A percentile compares a stretch with the other conserved stretches of the same genome.
Conservation (phyloP, 2,888 invertebrate genomes). For the Limnephilus lunatus region DNA sequence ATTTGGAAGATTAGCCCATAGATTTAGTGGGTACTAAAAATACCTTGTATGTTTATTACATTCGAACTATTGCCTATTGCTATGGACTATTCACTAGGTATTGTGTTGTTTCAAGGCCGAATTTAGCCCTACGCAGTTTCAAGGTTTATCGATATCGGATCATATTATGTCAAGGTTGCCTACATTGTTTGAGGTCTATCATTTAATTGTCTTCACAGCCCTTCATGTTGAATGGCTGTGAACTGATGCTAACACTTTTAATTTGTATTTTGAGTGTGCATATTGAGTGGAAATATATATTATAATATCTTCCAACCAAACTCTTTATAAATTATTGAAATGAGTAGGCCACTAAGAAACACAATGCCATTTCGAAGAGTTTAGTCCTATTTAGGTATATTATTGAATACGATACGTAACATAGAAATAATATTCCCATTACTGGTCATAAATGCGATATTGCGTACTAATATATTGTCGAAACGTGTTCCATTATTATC, state of each 20-base stretch:
- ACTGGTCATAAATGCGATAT: too few species aligned
- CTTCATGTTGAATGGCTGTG: too few species aligned
- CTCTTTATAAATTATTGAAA: background rate
- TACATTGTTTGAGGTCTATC: background rate
- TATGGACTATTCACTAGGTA: background rate
- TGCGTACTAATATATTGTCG: too few species aligned
- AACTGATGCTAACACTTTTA: background rate
- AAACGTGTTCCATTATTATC: too few species aligned
- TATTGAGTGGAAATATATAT: background rate
- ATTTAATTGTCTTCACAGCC: background rate
- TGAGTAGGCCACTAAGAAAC: background rate
- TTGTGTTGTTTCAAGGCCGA: background rate
- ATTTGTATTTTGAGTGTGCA: too few species aligned
- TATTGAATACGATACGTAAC: background rate
- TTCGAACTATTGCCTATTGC: background rate
- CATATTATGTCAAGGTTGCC: background rate
- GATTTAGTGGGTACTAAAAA: background rate
- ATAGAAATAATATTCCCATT: too few species aligned
- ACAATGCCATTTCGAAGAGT: background rate
- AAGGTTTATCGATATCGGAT: background rate
- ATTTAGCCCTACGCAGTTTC: background rate
- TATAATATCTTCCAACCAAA: background rate
- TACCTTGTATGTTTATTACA: background rate
- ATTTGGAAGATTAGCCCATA: background rate
- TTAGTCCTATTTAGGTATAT: background rate